A percentile compares a stretch with the other conserved stretches of the same genome.
These are phyloP conservation scores for Clavelina lepadiformis DNA, from an alignment of 23 tunicate genomes.

Conservation along the genomic window DNA sequence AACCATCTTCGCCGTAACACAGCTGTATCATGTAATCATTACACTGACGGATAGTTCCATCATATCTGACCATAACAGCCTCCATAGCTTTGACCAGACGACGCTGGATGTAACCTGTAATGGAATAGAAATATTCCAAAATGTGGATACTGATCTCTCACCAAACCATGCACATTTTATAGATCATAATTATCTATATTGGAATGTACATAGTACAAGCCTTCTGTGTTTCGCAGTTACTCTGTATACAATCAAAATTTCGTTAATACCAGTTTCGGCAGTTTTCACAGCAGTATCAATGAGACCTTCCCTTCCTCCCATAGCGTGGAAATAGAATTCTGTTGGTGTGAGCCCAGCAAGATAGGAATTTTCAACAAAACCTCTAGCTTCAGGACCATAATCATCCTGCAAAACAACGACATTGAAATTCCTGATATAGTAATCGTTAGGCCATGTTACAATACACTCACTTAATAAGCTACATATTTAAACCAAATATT, in stretches of 20 bases:
- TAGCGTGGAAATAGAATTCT: slow-evolving; percentile 99
- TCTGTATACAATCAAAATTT: no score
- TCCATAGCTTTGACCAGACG: slow-evolving; percentile 99
- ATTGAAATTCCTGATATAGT: no score
- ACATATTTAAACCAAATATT: not conserved
- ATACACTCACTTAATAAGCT: not conserved
- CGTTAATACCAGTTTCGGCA: slow-evolving; percentile 88
- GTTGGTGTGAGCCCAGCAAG: slow-evolving; percentile 99
- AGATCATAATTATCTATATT: no score
- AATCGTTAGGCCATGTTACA: no score
- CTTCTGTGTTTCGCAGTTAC: not conserved
- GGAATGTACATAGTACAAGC: no score
- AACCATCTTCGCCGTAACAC: slow-evolving; percentile 98
- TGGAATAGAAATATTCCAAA: no score
- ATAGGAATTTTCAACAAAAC: slow-evolving; percentile 99
- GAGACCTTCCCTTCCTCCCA: slow-evolving; percentile 99
- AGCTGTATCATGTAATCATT: slow-evolving; percentile 99
- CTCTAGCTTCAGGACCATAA: slow-evolving; percentile 99
- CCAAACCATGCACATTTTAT: no score
- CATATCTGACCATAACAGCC: slow-evolving; percentile 98
- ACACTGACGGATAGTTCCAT: slow-evolving; percentile 96
- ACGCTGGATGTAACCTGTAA: slow-evolving; percentile 96
- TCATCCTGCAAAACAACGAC: slow-evolving; percentile 89
- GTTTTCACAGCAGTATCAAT: slow-evolving; percentile 99
- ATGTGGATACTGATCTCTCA: no score